Evolutionary conservation across 1,140 invertebrate species (phyloP).

Genomic region (Metopolophium dirhodum): DNA sequence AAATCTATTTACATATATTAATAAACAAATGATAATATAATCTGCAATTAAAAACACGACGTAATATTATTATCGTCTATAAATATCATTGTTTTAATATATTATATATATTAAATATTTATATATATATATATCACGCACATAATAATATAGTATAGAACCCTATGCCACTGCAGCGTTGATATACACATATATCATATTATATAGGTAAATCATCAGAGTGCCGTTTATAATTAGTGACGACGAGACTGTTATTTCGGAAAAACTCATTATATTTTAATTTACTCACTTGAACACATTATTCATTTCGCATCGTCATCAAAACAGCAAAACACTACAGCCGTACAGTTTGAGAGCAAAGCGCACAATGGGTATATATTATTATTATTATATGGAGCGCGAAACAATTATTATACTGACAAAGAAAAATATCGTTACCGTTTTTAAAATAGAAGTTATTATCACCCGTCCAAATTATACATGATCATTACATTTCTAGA

Average conservation of each 20-base stretch:
- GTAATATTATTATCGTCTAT: neutral
- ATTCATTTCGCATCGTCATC: constrained; percentile 6
- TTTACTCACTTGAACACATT: neutral
- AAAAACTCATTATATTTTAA: neutral
- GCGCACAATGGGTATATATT: neutral
- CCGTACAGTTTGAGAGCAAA: neutral
- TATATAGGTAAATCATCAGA: neutral
- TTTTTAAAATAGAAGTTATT: constrained; percentile 14
- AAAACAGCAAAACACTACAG: neutral
- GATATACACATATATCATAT: neutral
- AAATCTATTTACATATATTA: neutral
- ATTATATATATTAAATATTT: no score
- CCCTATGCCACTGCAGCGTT: neutral
- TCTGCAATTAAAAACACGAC: neutral
- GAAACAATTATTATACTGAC: constrained; percentile 26
- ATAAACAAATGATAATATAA: neutral
- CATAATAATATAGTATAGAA: neutral
- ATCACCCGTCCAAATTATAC: neutral
- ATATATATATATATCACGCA: no score
- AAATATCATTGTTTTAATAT: neutral
- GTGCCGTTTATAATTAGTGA: neutral
- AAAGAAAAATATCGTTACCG: constrained; percentile 3
- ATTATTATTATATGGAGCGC: neutral
- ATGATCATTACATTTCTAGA: neutral
- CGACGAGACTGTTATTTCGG: neutral